Conservation (phyloP, 2,888 invertebrate species). For the Sarcophaga subvicina region DNA sequence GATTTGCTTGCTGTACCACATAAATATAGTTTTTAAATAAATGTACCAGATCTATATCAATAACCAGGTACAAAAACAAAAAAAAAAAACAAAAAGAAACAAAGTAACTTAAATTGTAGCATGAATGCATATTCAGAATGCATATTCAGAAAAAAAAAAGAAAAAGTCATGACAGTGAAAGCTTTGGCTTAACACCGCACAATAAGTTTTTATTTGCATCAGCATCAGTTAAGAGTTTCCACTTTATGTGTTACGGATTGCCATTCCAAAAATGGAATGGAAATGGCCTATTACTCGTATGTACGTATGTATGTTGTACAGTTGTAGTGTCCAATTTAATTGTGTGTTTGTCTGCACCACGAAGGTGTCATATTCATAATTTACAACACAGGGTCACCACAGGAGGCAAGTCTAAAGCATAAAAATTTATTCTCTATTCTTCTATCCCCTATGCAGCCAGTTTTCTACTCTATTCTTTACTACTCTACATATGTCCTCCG, state of each 20-base stretch:
- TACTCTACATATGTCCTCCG: slow-evolving; percentile 63
- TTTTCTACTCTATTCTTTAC: slow-evolving; percentile 39
- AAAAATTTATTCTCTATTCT: slow-evolving; percentile 28
- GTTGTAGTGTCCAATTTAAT: slow-evolving; percentile 70
- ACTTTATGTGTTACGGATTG: background rate
- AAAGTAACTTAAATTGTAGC: slow-evolving; percentile 49
- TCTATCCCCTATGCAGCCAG: background rate
- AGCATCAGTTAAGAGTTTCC: background rate
- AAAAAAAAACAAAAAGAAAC: slow-evolving; percentile 36
- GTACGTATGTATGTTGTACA: slow-evolving; percentile 35
- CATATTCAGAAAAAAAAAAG: too few relatives aligned
- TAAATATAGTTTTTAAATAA: slow-evolving; percentile 42
- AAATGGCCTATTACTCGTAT: slow-evolving; percentile 20
- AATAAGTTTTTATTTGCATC: background rate
- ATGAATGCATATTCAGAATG: slow-evolving; percentile 22
- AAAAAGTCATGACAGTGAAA: slow-evolving; percentile 17
- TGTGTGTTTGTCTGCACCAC: slow-evolving; percentile 70
- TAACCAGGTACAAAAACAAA: background rate
- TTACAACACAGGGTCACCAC: slow-evolving; percentile 79
- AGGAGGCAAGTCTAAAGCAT: slow-evolving; percentile 71
- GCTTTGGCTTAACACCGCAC: background rate
- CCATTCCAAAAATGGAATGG: background rate
- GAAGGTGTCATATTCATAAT: slow-evolving; percentile 81
- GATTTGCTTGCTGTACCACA: background rate
- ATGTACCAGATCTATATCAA: slow-evolving; percentile 55